phyloP scores from a whole-genome alignment of 2,888 invertebrate genomes.

The Rhogogaster chlorosoma region DNA sequence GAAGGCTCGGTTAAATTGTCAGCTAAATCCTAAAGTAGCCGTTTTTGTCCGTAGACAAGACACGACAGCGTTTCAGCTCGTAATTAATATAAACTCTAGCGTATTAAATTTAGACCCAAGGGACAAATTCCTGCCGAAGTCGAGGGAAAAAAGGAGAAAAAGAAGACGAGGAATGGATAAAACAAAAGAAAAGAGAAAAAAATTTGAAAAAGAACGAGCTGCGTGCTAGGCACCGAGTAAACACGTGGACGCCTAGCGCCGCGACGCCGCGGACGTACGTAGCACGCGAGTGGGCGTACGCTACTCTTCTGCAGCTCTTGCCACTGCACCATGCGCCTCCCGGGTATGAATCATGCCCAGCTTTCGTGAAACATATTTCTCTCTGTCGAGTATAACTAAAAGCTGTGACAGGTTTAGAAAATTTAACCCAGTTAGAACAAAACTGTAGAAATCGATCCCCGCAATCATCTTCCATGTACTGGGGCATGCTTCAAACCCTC shows the following conservation, averaged over 20 bases:
- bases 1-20: constrained; percentile 18
- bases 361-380: constrained; percentile 14
- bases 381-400: background rate
- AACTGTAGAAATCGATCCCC: background rate
- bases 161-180: background rate
- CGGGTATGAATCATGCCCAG: background rate
- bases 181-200: background rate
- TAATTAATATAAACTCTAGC: constrained; percentile 40
- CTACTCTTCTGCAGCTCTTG: background rate
- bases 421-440: constrained; percentile 25
- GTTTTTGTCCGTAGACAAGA: constrained; percentile 12
- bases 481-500: background rate
- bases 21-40: background rate
- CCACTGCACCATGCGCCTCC: constrained; percentile 9
- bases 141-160: background rate
- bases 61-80: constrained; percentile 43
- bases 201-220: background rate
- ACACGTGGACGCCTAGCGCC: constrained; percentile 57
- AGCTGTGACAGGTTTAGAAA: constrained; percentile 24
- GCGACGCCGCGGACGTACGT: constrained; percentile 63
- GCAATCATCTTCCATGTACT: background rate
- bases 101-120: constrained; percentile 47
- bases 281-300: constrained; percentile 39
- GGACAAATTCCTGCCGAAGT: constrained; percentile 37
- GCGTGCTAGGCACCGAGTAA: background rate